Evolutionary conservation across 1,140 invertebrate genomes (phyloP).

Genomic region (Euura saliciscinereae): DNA sequence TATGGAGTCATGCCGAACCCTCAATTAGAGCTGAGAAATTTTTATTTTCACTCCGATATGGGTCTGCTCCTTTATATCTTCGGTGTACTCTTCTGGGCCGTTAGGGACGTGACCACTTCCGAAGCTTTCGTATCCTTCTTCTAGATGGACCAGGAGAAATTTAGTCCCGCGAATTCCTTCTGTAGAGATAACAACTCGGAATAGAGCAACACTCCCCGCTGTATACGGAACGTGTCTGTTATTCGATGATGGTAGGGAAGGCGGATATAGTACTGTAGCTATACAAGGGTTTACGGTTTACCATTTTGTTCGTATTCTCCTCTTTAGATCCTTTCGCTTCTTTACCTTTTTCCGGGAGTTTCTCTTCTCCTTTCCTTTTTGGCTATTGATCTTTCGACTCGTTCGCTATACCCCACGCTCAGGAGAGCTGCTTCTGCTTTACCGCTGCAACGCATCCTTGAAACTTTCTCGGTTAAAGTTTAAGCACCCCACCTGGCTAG

Average conservation of each 20-base stretch:
- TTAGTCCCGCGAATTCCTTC: neutral
- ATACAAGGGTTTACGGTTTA: neutral
- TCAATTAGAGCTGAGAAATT: no score
- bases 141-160: no score
- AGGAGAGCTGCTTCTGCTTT: neutral
- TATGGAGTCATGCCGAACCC: no score
- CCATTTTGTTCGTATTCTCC: neutral
- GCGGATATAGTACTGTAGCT: no score
- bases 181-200: neutral
- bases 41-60: no score
- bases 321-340: neutral
- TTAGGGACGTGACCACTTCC: neutral
- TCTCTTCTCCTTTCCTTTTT: neutral
- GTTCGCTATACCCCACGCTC: neutral
- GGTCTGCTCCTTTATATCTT: neutral
- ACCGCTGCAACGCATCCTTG: neutral
- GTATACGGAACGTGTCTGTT: neutral
- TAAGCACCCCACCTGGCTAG: neutral
- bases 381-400: neutral
- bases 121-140: neutral
- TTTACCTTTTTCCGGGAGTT: neutral
- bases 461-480: constrained; percentile 3
- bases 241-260: neutral
- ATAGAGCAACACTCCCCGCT: neutral
- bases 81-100: neutral